Conservation (phyloP, 2,113 vertebrate genomes). For the Xyrauchen texanus region DNA sequence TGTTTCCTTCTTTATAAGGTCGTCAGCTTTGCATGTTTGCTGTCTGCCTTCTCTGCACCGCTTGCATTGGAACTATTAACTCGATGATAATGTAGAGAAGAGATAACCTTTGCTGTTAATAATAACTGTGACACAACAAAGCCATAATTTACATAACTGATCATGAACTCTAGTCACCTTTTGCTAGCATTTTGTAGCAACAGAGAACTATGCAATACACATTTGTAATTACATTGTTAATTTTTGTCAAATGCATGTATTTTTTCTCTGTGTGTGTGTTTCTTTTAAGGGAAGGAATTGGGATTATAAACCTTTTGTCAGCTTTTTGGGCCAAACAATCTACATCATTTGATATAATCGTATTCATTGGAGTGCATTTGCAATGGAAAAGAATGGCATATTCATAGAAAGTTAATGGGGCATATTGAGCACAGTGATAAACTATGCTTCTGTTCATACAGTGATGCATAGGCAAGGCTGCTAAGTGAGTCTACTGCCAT, state of each 20-base stretch:
- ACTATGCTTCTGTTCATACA: slow-evolving; percentile 43
- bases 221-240: slow-evolving; percentile 30
- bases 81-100: neutral
- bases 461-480: slow-evolving; percentile 44
- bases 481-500: neutral
- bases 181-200: neutral
- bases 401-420: slow-evolving; percentile 60
- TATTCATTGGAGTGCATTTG: slow-evolving; percentile 65
- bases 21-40: slow-evolving; percentile 15
- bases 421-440: slow-evolving; percentile 53
- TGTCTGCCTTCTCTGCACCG: neutral
- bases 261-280: no score
- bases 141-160: no score
- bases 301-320: slow-evolving; percentile 33
- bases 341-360: slow-evolving; percentile 58
- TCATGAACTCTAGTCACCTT: slow-evolving; percentile 10
- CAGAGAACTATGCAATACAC: neutral
- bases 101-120: slow-evolving; percentile 27
- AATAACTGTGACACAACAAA: slow-evolving; percentile 3
- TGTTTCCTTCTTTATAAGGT: neutral
- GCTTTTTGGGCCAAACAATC: slow-evolving; percentile 34
- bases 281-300: neutral
- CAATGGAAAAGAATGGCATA: slow-evolving; percentile 59
- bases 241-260: slow-evolving; percentile 25
- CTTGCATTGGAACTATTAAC: slow-evolving; percentile 5